phyloP scores from a whole-genome alignment of 2,888 invertebrate species.

The Lampropteryx suffumata region DNA sequence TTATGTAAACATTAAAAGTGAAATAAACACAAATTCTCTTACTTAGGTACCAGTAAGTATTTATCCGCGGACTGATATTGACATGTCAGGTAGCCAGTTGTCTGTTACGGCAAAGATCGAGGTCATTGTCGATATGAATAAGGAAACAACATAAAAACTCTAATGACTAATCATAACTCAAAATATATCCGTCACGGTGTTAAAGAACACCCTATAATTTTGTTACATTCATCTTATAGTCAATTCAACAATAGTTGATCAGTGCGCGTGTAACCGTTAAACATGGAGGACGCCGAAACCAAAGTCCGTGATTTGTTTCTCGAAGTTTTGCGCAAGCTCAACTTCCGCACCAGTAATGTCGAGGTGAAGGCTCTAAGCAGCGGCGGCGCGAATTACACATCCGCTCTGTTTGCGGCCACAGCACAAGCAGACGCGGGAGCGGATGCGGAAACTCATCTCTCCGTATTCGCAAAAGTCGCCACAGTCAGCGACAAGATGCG shows the following conservation, averaged over 20 bases:
- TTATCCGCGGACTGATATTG: no score
- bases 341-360: conserved; percentile 33
- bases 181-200: background rate
- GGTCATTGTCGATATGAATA: no score
- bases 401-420: conserved; percentile 41
- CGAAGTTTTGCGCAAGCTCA: conserved; percentile 37
- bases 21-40: no score
- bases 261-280: conserved; percentile 34
- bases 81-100: no score
- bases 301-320: conserved; percentile 41
- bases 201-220: conserved; percentile 5
- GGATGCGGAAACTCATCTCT: conserved; percentile 34
- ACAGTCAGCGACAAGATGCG: conserved; percentile 40
- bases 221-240: conserved; percentile 4
- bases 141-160: background rate
- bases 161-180: no score
- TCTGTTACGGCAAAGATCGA: no score
- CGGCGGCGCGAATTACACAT: conserved; percentile 55
- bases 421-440: conserved; percentile 26
- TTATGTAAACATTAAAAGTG: no score
- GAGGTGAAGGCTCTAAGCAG: conserved; percentile 42
- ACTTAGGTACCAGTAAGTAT: no score
- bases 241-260: conserved; percentile 14
- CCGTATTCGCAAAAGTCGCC: conserved; percentile 56
- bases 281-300: conserved; percentile 45